A percentile compares a stretch with the other conserved stretches of the same genome.
These are phyloP conservation scores for Holcopasites calliopsidis DNA, from an alignment of 1,140 invertebrate species.

Conservation along the genomic window DNA sequence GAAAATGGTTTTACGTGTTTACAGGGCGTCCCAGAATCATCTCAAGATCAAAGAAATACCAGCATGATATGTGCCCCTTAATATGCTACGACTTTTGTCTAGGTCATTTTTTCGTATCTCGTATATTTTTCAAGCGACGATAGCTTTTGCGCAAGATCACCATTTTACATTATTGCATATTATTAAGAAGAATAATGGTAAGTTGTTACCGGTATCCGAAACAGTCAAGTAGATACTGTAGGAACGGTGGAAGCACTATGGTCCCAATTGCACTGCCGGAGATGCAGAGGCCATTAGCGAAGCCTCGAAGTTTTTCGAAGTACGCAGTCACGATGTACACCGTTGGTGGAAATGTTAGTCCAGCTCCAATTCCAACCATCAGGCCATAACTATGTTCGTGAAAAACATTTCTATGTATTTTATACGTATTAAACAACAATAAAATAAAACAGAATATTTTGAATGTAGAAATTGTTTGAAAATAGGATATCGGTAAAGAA, in stretches of 20 bases:
- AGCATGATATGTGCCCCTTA: no score
- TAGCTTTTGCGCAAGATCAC: no score
- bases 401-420: conserved; percentile 45
- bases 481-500: neutral
- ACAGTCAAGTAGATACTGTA: conserved; percentile 85
- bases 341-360: conserved; percentile 90
- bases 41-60: no score
- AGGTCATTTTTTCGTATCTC: no score
- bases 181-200: neutral
- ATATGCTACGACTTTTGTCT: no score
- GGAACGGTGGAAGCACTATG: conserved; percentile 88
- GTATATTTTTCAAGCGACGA: no score
- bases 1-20: no score
- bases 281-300: conserved; percentile 93
- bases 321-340: conserved; percentile 93
- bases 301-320: conserved; percentile 88
- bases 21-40: no score
- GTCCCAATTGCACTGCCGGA: conserved; percentile 91
- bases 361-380: conserved; percentile 88
- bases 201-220: conserved; percentile 85
- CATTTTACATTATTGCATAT: neutral
- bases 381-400: conserved; percentile 85
- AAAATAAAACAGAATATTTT: no score
- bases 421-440: no score
- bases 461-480: no score